Base-by-base conservation (phyloP, 1,140 invertebrate genomes). In the Penaeus japonicus region DNA sequence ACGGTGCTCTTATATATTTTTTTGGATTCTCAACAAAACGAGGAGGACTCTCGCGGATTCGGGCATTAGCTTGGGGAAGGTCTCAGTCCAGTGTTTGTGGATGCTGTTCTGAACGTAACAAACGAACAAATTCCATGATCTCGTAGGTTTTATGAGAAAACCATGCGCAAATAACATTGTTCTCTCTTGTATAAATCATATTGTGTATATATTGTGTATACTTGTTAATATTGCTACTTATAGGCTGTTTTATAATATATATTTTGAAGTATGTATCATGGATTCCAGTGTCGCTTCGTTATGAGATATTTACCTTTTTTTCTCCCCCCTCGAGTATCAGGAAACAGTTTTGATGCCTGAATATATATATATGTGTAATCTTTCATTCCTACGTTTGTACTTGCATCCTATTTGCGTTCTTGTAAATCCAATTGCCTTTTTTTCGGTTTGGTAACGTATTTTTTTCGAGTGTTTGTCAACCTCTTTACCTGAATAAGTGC, bases 201-300 rank as follows among this genome's bases (percentile, higher is more conserved):
- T 88, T 82, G 17, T 88, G 79, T 88, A 83, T 88, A 88, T 88
- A 88, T 24, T 77, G 86, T 88, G 81, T 75, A 83, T 82, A 88
- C 15, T 88, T 88, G 86, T 88, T 88, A 88, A 88, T 88, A 83
- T 18, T 88, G 39, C 65, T 88, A 88, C 79, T 82, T 77, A 83
- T 83, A 88, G 79, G 62, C 62, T 82, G 59, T 88, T 77, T 81
- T 87, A 87, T 87, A 80, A 62, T 87, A 87, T 86, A 86, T 87
- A 87, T 81, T 80, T 59, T 80, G 77, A 87, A 80, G 59, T 32
- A 84, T 70, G 39, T 47, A 84, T 27, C 24, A 17, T 70, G 35
- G 55, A 75, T 87, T 87, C 57, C 77, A 87, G 53, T 79, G 85
- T 87, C 85, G 80, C 85, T 84, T 75, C 35, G 79, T 57, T 30